Evolutionary conservation across 92 coral and sea anemone genomes (phyloP).

Genomic region (Virgularia gustaviana): DNA sequence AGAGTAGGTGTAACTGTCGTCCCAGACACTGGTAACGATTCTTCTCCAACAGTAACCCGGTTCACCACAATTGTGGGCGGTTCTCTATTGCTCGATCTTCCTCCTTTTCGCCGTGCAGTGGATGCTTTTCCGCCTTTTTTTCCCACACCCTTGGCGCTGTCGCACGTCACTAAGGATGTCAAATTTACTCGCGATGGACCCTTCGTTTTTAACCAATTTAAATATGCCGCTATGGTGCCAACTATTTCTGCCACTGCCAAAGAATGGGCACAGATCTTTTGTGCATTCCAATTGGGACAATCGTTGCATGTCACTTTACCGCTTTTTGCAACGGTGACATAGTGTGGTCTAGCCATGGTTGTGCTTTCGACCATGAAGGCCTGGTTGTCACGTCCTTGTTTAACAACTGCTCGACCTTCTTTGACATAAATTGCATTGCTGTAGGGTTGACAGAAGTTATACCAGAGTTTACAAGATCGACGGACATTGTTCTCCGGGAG

Average conservation of each 20-base stretch:
- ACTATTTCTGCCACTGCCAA: constrained; percentile 12
- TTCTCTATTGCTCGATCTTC: neutral
- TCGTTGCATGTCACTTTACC: constrained; percentile 24
- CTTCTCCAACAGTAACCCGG: too few species aligned
- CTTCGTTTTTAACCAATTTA: constrained; percentile 2
- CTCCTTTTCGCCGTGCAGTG: neutral
- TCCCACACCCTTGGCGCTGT: neutral
- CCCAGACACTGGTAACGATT: too few species aligned
- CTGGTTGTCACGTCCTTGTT: neutral
- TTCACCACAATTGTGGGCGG: neutral
- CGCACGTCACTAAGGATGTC: constrained; percentile 5
- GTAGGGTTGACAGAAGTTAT: neutral
- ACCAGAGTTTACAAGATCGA: neutral
- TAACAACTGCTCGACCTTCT: neutral
- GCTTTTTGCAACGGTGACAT: neutral
- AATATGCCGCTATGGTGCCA: neutral
- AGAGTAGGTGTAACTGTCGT: too few species aligned
- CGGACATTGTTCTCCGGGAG: neutral
- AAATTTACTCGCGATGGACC: constrained; percentile 15
- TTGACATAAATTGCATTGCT: neutral
- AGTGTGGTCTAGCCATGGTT: constrained; percentile 7
- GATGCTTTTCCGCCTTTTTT: neutral
- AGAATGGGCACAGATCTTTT: constrained; percentile 13
- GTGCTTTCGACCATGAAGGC: constrained; percentile 17
- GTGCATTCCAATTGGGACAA: constrained; percentile 14